phyloP scores from a whole-genome alignment of 92 coral and sea anemone species.

The Desmophyllum pertusum region DNA sequence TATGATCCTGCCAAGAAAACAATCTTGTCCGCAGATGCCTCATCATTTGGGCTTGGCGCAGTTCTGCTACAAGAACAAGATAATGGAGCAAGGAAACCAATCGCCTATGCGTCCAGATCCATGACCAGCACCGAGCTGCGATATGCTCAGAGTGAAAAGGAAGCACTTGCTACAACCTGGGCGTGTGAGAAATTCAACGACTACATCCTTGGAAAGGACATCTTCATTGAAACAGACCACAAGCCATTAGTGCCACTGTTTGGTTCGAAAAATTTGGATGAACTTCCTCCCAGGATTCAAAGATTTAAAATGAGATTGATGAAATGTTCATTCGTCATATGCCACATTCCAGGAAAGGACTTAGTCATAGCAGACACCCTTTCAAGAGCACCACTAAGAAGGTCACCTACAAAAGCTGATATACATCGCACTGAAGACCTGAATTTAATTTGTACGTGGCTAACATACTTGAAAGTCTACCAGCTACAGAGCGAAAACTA shows the following conservation, averaged over 20 bases:
- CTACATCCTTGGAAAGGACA: constrained; percentile 57
- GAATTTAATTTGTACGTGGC: not conserved
- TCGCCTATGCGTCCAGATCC: constrained; percentile 55
- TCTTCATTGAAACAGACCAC: constrained; percentile 63
- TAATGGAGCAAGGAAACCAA: constrained; percentile 28
- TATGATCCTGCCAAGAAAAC: constrained; percentile 47
- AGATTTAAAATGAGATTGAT: constrained; percentile 54
- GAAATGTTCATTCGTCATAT: constrained; percentile 61
- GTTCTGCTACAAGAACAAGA: constrained; percentile 51
- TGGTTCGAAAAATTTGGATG: constrained; percentile 51
- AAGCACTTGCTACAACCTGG: constrained; percentile 63
- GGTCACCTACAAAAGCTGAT: constrained; percentile 43
- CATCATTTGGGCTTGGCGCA: constrained; percentile 57
- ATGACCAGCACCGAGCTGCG: constrained; percentile 44
- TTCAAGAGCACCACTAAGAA: constrained; percentile 53
- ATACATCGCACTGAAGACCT: constrained; percentile 39
- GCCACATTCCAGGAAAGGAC: constrained; percentile 56
- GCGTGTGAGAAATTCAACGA: constrained; percentile 53
- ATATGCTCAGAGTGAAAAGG: constrained; percentile 61
- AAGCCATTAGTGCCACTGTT: constrained; percentile 60
- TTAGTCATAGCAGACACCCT: constrained; percentile 55
- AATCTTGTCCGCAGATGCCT: constrained; percentile 55
- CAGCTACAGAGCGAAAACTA: not conserved
- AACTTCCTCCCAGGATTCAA: constrained; percentile 59
- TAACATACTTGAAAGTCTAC: not conserved